A percentile compares a stretch with the other conserved stretches of the same genome.
phyloP scores from a whole-genome alignment of 2,888 invertebrate genomes.

The Melanotus villosus region DNA sequence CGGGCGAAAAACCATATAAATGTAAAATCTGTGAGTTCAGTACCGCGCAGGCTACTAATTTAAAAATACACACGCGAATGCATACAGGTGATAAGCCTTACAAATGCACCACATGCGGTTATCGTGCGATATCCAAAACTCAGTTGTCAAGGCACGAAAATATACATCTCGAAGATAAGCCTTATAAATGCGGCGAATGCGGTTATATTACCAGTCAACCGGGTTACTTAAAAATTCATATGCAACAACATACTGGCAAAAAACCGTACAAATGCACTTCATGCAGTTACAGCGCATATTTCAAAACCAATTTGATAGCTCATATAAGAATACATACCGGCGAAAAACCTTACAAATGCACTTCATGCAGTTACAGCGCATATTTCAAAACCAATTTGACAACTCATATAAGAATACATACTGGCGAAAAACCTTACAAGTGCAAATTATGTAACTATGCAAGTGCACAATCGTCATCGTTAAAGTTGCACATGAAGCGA shows the following conservation, averaged over 20 bases:
- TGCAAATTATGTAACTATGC: slow-evolving; percentile 74
- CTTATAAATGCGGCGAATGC: neutral
- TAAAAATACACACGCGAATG: neutral
- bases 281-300: neutral
- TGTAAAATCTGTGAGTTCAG: neutral
- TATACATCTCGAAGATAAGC: neutral
- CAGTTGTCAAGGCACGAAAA: neutral
- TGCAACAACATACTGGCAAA: slow-evolving; percentile 25
- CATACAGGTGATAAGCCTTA: slow-evolving; percentile 14
- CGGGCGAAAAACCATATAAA: neutral
- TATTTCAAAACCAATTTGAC: neutral
- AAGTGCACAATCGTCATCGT: no score
- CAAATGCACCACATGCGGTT: neutral
- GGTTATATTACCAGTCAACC: neutral
- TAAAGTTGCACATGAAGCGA: no score
- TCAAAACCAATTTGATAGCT: neutral
- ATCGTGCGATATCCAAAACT: neutral
- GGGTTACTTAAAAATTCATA: neutral
- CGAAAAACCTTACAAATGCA: neutral
- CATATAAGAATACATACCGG: no score
- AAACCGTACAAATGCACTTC: neutral
- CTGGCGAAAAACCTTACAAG: slow-evolving; percentile 97
- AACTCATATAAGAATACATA: slow-evolving; percentile 97
- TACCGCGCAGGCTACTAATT: neutral
- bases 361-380: neutral